phyloP scores from a whole-genome alignment of 2,797 vertebrate species.

The Oreortyx pictus region DNA sequence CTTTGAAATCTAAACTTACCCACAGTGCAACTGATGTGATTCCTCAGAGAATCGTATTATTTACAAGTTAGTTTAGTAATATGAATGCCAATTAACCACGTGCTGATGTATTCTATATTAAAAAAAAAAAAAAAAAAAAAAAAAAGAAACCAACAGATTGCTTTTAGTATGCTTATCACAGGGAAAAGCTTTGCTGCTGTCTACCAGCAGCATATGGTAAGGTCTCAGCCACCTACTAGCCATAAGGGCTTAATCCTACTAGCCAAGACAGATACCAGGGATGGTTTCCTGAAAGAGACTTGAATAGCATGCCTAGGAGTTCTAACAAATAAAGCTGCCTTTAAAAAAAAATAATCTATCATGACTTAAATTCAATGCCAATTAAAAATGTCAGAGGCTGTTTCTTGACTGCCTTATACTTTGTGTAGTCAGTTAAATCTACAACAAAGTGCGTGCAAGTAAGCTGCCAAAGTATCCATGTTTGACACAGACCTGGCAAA shows the following conservation, averaged over 20 bases:
- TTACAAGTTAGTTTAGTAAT: constrained; percentile 60
- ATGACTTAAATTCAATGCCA: constrained; percentile 58
- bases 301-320: constrained; percentile 45
- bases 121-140: too few species aligned
- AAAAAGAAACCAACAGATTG: constrained; percentile 47
- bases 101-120: background rate
- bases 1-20: constrained; percentile 78
- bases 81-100: constrained; percentile 58
- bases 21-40: constrained; percentile 62
- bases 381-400: constrained; percentile 65
- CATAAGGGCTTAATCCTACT: constrained; percentile 65
- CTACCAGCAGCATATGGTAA: constrained; percentile 75
- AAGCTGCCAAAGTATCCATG: constrained; percentile 15
- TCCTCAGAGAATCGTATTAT: constrained; percentile 64
- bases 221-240: constrained; percentile 71
- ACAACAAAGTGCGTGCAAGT: background rate
- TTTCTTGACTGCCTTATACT: constrained; percentile 60
- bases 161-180: constrained; percentile 72
- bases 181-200: constrained; percentile 69
- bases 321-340: constrained; percentile 41
- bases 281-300: constrained; percentile 49
- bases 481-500: constrained; percentile 28
- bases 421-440: constrained; percentile 54
- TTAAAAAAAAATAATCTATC: constrained; percentile 55
- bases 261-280: constrained; percentile 62